These are phyloP conservation scores for Rhagologus leucostigma DNA, from an alignment of 2,113 vertebrate species.

Conservation along the genomic window DNA sequence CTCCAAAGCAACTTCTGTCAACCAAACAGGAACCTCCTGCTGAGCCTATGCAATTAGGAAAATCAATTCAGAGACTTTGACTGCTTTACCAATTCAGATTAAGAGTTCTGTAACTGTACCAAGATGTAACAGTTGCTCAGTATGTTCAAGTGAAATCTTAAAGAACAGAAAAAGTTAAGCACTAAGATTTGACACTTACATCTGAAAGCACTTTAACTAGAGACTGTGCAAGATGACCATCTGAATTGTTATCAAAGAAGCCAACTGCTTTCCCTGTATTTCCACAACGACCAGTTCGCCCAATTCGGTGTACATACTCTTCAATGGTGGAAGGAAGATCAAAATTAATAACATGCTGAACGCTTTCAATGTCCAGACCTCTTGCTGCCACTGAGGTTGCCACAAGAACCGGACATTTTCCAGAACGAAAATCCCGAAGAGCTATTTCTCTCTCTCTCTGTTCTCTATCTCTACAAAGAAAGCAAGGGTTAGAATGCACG, in stretches of 20 bases:
- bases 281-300: conserved; percentile 92
- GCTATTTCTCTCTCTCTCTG: conserved; percentile 89
- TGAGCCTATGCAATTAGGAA: conserved; percentile 79
- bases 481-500: not conserved
- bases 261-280: conserved; percentile 86
- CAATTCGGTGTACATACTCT: conserved; percentile 94
- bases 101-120: not conserved
- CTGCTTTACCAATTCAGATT: not conserved
- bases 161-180: not conserved
- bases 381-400: conserved; percentile 94
- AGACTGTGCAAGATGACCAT: conserved; percentile 76
- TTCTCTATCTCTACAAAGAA: conserved; percentile 82
- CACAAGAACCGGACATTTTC: conserved; percentile 86
- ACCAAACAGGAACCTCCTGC: conserved; percentile 89
- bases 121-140: not conserved
- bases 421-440: conserved; percentile 84
- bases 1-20: conserved; percentile 83
- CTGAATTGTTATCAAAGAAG: conserved; percentile 81
- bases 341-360: conserved; percentile 93
- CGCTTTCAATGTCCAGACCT: conserved; percentile 91
- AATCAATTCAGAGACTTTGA: not conserved
- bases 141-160: not conserved
- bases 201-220: conserved; percentile 86
- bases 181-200: conserved; percentile 69
- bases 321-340: conserved; percentile 88